Base-by-base conservation (phyloP, 2,797 vertebrate genomes). In the Rhodeus uyekii region DNA sequence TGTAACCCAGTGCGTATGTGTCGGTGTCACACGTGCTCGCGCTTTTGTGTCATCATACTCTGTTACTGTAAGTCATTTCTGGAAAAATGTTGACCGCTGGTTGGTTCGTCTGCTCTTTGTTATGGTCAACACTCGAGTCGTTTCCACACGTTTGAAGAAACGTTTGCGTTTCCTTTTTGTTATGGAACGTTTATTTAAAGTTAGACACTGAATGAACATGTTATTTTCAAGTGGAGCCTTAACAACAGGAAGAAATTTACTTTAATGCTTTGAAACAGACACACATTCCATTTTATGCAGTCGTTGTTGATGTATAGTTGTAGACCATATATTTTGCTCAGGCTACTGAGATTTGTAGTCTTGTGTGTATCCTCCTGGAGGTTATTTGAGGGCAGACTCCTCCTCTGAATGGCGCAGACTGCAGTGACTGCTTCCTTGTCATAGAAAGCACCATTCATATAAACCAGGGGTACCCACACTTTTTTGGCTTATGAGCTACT, bases 331-430 rank as follows among this genome's bases (percentile, higher is more conserved):
- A 32, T 48, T 42, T 36, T 77, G 32, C 8, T 8, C 42, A 64
- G 60, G 67, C 10, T 71, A 16, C 44, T 48, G 72, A 72, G 7
- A 4, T 27, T 76, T 6, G 13, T 19, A 67, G 73, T 82, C 84
- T 55, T 38, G 64, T 82, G 67, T 39, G 27, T n/a, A n/a, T 13
- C 44, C 46, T 18, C 3, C 39, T 65, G 60, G 55, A 32, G 88
- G 86, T 91, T 87, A 89, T 82, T 8, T 86, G 83, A 91, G 91
- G 90, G 90, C 89, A 90, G 4, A 5, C 50, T 73, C 68, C 19
- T 63, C 60, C 27, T 7, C 46, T 50, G 8, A 34, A 24, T 64
- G 29, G 84, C 76, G 85, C 83, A 75, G 83, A 39, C 50, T 81
- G 85, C 44, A 67, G 58, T 78, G 83, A 83, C 87, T 85, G 78